Evolutionary conservation across 2,113 vertebrate genomes (phyloP), one percentile per base, ranked within the genome.

Genomic region (Sinosuthora webbiana): DNA sequence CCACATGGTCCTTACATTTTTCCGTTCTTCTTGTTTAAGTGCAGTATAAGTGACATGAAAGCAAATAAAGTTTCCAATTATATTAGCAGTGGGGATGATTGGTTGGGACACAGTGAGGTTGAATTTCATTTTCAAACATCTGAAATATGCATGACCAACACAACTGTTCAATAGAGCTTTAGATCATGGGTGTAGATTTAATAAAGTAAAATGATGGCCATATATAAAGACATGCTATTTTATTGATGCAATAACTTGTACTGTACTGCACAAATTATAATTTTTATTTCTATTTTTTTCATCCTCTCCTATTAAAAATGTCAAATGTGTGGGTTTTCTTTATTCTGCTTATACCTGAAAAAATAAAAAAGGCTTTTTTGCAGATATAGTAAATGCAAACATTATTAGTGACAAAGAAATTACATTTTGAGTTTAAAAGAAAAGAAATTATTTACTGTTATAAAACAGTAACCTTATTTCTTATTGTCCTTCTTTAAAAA

Each of bases 251-350:
- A 44, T 92, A 95, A 81, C 73, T 90, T 92, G 80, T 77, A 39
- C 30, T 86, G 57, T 55, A 65, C 59, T 75, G 77, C 69, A 44
- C 56, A 59, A 67, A 94, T 86, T 92, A 77, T 65, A 20, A 88
- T 83, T 94, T 92, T 95, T 83, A 81, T 94, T 92, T 86, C 47
- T 83, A 73, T 90, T 92, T 75, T 79, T 94, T 87, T 73, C 4
- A 93, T 47, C 30, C 57, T 33, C 56, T 79, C 33, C 21, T 87
- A 45, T 71, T 75, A 82, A 91, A 94, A 84, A 85, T 79, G n/a
- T 82, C 44, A 79, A 71, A 69, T 73, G 5, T 16, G 21, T 70
- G 50, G 15, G 14, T 5, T 14, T 27, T 47, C 42, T 89, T 82
- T 53, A 27, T 76, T 87, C 25, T 83, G 24, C 23, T 82, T 91